Conservation (phyloP, 2,888 invertebrate genomes). For the Altica lythri region DNA sequence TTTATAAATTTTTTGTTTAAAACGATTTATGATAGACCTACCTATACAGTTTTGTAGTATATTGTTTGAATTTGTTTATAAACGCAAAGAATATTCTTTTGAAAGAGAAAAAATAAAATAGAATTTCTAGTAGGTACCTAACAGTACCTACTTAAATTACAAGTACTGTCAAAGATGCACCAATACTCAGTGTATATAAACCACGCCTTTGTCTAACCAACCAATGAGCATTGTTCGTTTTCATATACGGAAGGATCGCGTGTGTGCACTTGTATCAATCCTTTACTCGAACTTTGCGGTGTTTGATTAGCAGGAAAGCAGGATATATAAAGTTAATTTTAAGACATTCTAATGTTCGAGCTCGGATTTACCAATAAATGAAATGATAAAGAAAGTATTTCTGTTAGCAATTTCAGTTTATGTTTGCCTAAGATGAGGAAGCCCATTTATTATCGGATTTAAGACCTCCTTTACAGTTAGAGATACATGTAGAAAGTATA, state of each 20-base stretch:
- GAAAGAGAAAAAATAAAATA: too few relatives aligned
- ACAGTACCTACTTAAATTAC: constrained; percentile 2
- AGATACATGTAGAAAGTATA: neutral
- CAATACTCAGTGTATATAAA: constrained; percentile 41
- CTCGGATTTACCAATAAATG: neutral
- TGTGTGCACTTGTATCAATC: constrained; percentile 41
- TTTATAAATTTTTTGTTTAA: too few relatives aligned
- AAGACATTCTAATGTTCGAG: neutral
- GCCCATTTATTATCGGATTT: neutral
- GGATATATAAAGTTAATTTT: neutral
- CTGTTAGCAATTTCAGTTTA: constrained; percentile 1
- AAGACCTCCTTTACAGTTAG: neutral
- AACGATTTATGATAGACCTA: too few relatives aligned
- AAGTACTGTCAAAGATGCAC: constrained; percentile 3
- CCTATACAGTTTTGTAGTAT: too few relatives aligned
- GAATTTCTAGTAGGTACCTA: neutral
- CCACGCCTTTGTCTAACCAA: constrained; percentile 41
- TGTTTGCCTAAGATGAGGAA: constrained; percentile 7
- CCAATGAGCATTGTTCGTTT: constrained; percentile 41
- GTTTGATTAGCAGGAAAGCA: constrained; percentile 10
- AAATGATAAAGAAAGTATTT: too few relatives aligned
- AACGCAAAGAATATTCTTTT: too few relatives aligned
- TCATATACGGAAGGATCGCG: constrained; percentile 42
- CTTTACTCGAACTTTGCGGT: constrained; percentile 16
- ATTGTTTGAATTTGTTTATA: too few relatives aligned